Evolutionary conservation across 2,113 vertebrate genomes (phyloP).

Genomic region (Octodon degus): DNA sequence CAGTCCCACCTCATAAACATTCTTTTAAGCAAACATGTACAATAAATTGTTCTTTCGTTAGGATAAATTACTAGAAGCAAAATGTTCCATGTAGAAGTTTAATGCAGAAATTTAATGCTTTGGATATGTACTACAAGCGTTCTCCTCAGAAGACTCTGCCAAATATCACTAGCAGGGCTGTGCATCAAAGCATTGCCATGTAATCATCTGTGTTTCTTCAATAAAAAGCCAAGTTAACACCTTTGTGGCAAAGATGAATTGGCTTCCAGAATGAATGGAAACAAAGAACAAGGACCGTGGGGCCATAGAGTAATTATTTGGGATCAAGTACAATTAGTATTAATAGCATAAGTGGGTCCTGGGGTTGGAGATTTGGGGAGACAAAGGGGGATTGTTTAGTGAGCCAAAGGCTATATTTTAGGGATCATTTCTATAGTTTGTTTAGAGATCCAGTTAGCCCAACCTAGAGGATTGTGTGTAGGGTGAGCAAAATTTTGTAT

Average conservation of each 20-base stretch:
- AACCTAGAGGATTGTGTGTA: not conserved
- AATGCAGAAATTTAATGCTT: not conserved
- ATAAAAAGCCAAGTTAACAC: not conserved
- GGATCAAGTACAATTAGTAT: not conserved
- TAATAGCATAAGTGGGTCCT: not conserved
- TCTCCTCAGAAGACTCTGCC: not conserved
- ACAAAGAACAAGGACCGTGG: not conserved
- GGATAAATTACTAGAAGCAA: slow-evolving; percentile 23
- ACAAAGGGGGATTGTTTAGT: not conserved
- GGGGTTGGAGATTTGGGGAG: not conserved
- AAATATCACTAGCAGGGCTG: not conserved
- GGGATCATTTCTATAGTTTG: too few species aligned
- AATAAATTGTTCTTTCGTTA: not conserved
- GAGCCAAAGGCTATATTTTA: not conserved
- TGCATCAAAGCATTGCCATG: not conserved
- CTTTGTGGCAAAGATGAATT: not conserved
- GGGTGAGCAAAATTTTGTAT: not conserved
- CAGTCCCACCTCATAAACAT: not conserved
- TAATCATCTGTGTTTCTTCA: not conserved
- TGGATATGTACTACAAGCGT: not conserved
- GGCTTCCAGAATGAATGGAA: not conserved
- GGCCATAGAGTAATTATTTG: not conserved
- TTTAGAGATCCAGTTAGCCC: not conserved
- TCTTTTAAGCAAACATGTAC: slow-evolving; percentile 16
- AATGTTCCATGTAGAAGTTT: not conserved